Conservation (phyloP, 2,888 invertebrate species). For the Drosophila stalkeri region DNA sequence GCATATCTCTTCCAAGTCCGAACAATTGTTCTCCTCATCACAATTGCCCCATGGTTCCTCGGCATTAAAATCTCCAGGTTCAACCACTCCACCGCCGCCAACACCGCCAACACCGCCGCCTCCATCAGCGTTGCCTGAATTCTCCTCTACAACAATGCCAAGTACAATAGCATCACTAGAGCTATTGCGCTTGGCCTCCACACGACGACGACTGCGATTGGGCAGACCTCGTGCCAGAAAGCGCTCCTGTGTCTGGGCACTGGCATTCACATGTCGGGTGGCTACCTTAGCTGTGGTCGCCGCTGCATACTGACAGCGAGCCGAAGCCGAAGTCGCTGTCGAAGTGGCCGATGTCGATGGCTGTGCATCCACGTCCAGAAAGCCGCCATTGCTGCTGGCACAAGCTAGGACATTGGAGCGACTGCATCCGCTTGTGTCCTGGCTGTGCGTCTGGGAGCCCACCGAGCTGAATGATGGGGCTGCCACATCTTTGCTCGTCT, state of each 20-base stretch:
- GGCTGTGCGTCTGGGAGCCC: slow-evolving; percentile 57
- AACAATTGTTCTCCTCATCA: slow-evolving; percentile 84
- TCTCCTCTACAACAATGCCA: slow-evolving; percentile 67
- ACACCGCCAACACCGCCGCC: neutral
- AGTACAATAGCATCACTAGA: slow-evolving; percentile 54
- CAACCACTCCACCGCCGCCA: slow-evolving; percentile 37
- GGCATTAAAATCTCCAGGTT: slow-evolving; percentile 69
- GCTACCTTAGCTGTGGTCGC: slow-evolving; percentile 51
- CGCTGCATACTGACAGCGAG: slow-evolving; percentile 82
- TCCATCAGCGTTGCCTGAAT: slow-evolving; percentile 23
- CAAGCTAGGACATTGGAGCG: slow-evolving; percentile 63
- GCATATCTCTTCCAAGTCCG: slow-evolving; percentile 84
- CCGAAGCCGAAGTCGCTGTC: slow-evolving; percentile 38
- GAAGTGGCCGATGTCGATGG: slow-evolving; percentile 81
- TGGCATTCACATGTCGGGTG: slow-evolving; percentile 82
- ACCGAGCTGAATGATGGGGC: slow-evolving; percentile 55
- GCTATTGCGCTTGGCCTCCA: slow-evolving; percentile 43
- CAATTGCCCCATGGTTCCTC: slow-evolving; percentile 84
- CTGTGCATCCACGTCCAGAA: slow-evolving; percentile 71
- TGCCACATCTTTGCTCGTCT: slow-evolving; percentile 43
- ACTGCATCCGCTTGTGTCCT: slow-evolving; percentile 77
- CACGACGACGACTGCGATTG: slow-evolving; percentile 36
- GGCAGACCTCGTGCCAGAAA: slow-evolving; percentile 76
- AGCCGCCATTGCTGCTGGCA: slow-evolving; percentile 35
- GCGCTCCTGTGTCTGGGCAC: slow-evolving; percentile 83